These are phyloP conservation scores for Arrhamphus sclerolepis DNA, from an alignment of 2,797 vertebrate species.

Conservation along the genomic window DNA sequence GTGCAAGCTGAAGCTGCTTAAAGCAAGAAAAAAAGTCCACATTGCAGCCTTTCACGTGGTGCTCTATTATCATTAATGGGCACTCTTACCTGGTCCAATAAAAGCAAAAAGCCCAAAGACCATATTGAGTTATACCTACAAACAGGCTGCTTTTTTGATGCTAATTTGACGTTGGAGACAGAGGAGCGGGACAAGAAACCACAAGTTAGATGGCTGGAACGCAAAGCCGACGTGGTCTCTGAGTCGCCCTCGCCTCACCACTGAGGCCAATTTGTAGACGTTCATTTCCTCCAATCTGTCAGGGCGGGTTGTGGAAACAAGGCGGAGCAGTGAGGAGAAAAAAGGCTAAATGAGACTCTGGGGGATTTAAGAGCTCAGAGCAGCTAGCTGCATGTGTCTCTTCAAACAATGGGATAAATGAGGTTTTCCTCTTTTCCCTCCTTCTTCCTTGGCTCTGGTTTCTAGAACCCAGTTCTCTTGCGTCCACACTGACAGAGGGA, in stretches of 20 bases:
- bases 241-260: constrained; percentile 42
- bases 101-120: constrained; percentile 56
- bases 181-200: constrained; percentile 39
- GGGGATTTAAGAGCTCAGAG: constrained; percentile 59
- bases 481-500: constrained; percentile 7
- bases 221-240: constrained; percentile 28
- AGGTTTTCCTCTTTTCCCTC: constrained; percentile 16
- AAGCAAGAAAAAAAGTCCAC: constrained; percentile 33
- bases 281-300: constrained; percentile 71
- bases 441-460: constrained; percentile 10
- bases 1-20: constrained; percentile 5
- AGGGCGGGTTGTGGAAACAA: constrained; percentile 35
- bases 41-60: constrained; percentile 28
- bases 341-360: constrained; percentile 67
- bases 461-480: constrained; percentile 15
- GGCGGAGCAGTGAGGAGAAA: constrained; percentile 45
- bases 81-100: constrained; percentile 40
- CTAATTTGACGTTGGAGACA: constrained; percentile 54
- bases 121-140: constrained; percentile 37
- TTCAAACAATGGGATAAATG: constrained; percentile 18
- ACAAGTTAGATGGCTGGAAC: constrained; percentile 42
- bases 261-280: constrained; percentile 69
- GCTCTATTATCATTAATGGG: constrained; percentile 45
- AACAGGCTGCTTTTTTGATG: constrained; percentile 38
- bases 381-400: constrained; percentile 24